Evolutionary conservation across 2,888 invertebrate species (phyloP), one percentile per base, ranked within the genome.

Genomic region (Strigamia transsilvanica): DNA sequence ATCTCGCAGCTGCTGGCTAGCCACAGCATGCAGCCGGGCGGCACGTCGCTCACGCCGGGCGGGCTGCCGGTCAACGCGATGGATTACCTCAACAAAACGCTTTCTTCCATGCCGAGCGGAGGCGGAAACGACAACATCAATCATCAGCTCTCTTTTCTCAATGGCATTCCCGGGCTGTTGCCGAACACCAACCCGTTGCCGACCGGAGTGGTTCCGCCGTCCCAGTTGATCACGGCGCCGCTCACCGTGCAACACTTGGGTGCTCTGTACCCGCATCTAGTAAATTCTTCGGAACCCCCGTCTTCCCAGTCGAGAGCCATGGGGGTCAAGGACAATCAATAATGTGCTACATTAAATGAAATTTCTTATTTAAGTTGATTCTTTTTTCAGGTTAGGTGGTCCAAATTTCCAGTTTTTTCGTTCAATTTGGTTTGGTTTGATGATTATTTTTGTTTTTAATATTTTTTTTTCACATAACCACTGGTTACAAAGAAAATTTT

Each of bases 71-170:
- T 82, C 12, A 83, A 82, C 51, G 83, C 83, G 1, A 82, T 83
- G 83, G 83, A 83, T 77, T 83, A 83, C 41, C 79, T 83, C 18
- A 83, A 83, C 46, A 61, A 82, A 32, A 82, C 83, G 18, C 80
- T 83, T n/a, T 82, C 82, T 23, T 82, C 79, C 56, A 82, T 83
- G 56, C 83, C 83, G 34, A 42, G 77, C n/a, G 81, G 73, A 7
- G 77, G 73, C 23, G 46, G 42, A 9, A 46, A 61, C 18, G 81
- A 56, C 12, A 46, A n/a, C 23, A 32, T 41, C 13, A 82, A 46
- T 10, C 38, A 51, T 18, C 82, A 82, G 42, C 80, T 82, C 21
- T 46, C 82, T 32, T 82, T 82, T 27, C 82, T 82, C 9, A 80
- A 82, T 27, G 73, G 82, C 80, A 79, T 82, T 82, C 82, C 82